Conservation (phyloP, 2,888 invertebrate species). For the Tenodera sinensis region DNA sequence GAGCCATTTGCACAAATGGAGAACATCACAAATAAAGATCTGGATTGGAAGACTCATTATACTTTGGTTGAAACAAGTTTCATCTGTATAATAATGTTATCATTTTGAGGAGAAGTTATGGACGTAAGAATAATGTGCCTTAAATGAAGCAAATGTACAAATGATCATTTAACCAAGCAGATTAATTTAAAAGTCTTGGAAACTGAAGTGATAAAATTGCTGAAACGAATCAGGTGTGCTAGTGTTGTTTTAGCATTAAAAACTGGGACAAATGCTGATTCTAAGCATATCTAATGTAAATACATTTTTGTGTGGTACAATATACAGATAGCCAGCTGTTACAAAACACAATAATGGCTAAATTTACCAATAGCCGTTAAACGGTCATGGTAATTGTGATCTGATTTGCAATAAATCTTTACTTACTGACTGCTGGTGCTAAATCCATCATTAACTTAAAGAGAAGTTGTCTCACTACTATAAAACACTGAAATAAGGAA, state of each 20-base stretch:
- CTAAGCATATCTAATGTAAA: not conserved
- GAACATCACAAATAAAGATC: not conserved
- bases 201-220: not conserved
- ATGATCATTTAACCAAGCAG: not conserved
- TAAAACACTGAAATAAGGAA: not conserved
- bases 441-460: not conserved
- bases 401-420: not conserved
- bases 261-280: not conserved
- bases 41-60: not conserved
- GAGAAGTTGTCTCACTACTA: not conserved
- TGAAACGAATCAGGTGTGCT: not conserved
- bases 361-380: not conserved
- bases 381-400: not conserved
- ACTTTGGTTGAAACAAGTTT: not conserved
- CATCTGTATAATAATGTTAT: not conserved
- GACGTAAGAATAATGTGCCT: not conserved
- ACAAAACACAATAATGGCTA: not conserved
- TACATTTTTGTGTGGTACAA: not conserved
- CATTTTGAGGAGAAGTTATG: not conserved
- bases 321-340: not conserved
- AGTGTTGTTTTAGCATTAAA: not conserved
- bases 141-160: not conserved
- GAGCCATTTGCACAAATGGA: constrained; percentile 4
- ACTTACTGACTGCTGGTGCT: not conserved
- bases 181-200: not conserved